Evolutionary conservation across 2,797 vertebrate genomes (phyloP), one percentile per base, ranked within the genome.

Genomic region (Chloroceryle amazona): DNA sequence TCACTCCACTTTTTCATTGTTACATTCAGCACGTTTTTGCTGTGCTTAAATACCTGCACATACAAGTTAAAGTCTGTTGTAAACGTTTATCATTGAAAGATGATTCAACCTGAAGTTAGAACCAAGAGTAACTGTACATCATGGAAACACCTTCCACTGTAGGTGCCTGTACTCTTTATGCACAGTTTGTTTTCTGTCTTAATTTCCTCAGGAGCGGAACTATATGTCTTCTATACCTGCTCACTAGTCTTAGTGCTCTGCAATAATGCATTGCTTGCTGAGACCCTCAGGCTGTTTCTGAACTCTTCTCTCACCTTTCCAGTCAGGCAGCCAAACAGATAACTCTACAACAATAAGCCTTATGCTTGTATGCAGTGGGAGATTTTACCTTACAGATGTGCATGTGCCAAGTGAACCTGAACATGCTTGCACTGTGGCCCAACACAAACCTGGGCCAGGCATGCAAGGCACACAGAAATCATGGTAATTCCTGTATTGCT

Each of bases 351-450:
- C 33, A 87, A 7, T 78, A 82, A 87, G 21, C 26, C 42, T 49
- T 82, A 8, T 11, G 15, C 44, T 72, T 46, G 4, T 78, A 44
- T n/a, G 29, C 52, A 67, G 19, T 2, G 51, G 61, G 21, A 1
- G 2, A 1, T 94, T 88, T 83, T 35, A 78, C 37, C 54, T 88
- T 51, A 47, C 35, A 78, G 19, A 68, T 29, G 5, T 3, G 3
- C 46, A 29, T 41, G 6, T 72, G 26, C 49, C 35, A 42, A 26
- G 25, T 47, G 31, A 83, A 82, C 41, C 41, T 86, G 73, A 93
- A 46, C 5, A 4, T 15, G 13, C 2, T 0, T 42, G 6, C 2
- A 0, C 31, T 70, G 20, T 49, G 37, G 23, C 31, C 20, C 33
- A 54, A 10, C 14, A 35, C 8, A 26, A 10, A 83, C 54, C 33